Evolutionary conservation across 1,140 invertebrate genomes (phyloP).

Genomic region (Pararge aegeria): DNA sequence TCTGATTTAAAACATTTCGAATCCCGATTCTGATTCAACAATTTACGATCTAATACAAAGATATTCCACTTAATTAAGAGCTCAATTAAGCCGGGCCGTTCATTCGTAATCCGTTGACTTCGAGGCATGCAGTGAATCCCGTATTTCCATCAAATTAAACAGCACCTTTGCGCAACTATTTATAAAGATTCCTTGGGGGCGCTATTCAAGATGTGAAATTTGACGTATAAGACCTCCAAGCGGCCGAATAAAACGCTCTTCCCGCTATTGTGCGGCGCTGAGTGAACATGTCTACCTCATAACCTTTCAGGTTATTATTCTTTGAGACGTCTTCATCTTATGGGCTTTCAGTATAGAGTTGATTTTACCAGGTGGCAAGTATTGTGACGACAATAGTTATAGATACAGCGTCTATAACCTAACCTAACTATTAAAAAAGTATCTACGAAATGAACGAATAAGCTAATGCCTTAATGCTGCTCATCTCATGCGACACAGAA

Average conservation of each 20-base stretch:
- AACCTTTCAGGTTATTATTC: constrained; percentile 64
- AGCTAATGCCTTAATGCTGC: no score
- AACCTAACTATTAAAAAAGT: no score
- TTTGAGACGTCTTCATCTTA: constrained; percentile 55
- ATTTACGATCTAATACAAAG: background rate
- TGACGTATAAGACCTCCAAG: constrained; percentile 70
- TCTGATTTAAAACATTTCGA: no score
- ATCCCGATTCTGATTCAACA: background rate
- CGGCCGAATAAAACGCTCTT: constrained; percentile 42
- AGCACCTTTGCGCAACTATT: constrained; percentile 68
- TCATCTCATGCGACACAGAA: no score
- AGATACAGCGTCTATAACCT: background rate
- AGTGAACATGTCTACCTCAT: constrained; percentile 59
- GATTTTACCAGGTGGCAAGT: constrained; percentile 19
- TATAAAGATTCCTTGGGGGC: constrained; percentile 72
- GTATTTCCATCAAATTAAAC: constrained; percentile 76
- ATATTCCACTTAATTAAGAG: constrained; percentile 33
- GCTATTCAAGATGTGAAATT: constrained; percentile 75
- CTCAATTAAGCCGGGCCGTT: constrained; percentile 64
- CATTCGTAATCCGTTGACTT: constrained; percentile 60
- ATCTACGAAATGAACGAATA: no score
- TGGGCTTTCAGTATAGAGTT: constrained; percentile 37
- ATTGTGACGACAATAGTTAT: no score
- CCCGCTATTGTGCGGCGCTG: constrained; percentile 47
- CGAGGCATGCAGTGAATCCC: constrained; percentile 56